These are phyloP conservation scores for Malacoraja senta DNA, from an alignment of 2,797 vertebrate species.

Conservation along the genomic window DNA sequence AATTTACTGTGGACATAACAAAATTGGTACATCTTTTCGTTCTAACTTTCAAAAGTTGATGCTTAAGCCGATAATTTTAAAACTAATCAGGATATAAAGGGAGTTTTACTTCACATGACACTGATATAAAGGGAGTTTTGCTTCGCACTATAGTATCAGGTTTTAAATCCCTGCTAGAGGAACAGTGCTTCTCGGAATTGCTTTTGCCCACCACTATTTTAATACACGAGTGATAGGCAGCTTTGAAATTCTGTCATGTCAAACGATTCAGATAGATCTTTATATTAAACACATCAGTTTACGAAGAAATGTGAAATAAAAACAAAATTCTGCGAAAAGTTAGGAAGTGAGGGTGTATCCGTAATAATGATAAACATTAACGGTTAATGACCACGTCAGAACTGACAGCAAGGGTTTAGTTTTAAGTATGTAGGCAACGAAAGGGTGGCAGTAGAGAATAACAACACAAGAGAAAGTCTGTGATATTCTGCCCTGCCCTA, in stretches of 20 bases:
- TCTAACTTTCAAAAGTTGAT: neutral
- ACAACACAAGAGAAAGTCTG: neutral
- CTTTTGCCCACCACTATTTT: too few species aligned
- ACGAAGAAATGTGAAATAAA: neutral
- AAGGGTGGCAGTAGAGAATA: neutral
- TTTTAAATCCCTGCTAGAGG: neutral
- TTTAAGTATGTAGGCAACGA: neutral
- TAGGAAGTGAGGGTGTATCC: neutral
- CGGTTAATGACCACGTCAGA: neutral
- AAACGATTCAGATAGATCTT: neutral
- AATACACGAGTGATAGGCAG: neutral
- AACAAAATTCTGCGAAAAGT: neutral
- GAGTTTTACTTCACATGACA: neutral
- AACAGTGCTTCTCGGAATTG: neutral
- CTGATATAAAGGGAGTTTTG: too few species aligned
- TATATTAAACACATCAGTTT: neutral
- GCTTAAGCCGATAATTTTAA: neutral
- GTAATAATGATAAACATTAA: too few species aligned
- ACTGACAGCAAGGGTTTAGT: neutral
- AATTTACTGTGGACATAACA: neutral
- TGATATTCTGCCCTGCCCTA: neutral
- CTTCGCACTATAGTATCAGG: neutral
- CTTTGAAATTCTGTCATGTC: neutral
- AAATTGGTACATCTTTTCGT: neutral
- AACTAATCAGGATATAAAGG: neutral